Conservation (phyloP, 92 coral and sea anemone genomes). For the Nematostella vectensis region DNA sequence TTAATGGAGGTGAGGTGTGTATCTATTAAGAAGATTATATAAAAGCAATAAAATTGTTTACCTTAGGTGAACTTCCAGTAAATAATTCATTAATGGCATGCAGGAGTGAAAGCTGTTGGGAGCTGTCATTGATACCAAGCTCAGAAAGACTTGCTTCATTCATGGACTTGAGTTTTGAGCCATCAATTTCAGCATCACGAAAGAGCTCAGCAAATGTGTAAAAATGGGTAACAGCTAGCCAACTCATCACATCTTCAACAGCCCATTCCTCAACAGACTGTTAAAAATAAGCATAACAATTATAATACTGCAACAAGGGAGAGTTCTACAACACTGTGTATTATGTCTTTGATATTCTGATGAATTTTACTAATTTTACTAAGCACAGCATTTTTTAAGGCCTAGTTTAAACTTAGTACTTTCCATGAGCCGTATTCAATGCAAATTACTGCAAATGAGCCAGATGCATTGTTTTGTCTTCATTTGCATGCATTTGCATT, state of each 20-base stretch:
- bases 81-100: slow-evolving; percentile 63
- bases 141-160: slow-evolving; percentile 33
- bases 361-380: too few species aligned
- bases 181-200: slow-evolving; percentile 47
- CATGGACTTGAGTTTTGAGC: slow-evolving; percentile 34
- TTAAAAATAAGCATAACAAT: not conserved
- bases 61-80: slow-evolving; percentile 60
- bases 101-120: slow-evolving; percentile 60
- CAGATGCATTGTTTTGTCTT: too few species aligned
- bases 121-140: slow-evolving; percentile 54
- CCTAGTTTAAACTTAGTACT: too few species aligned
- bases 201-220: slow-evolving; percentile 73
- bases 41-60: too few species aligned
- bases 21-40: too few species aligned
- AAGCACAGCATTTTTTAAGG: too few species aligned
- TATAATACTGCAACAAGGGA: not conserved
- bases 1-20: too few species aligned
- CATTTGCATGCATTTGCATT: too few species aligned
- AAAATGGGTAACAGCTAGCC: slow-evolving; percentile 75
- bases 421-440: too few species aligned
- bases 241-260: slow-evolving; percentile 57
- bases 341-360: too few species aligned
- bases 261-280: slow-evolving; percentile 82
- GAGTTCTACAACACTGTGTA: too few species aligned
- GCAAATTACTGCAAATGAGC: too few species aligned